Evolutionary conservation across 2,888 invertebrate species (phyloP), one percentile per base, ranked within the genome.

Genomic region (Pseudanteris insignis): DNA sequence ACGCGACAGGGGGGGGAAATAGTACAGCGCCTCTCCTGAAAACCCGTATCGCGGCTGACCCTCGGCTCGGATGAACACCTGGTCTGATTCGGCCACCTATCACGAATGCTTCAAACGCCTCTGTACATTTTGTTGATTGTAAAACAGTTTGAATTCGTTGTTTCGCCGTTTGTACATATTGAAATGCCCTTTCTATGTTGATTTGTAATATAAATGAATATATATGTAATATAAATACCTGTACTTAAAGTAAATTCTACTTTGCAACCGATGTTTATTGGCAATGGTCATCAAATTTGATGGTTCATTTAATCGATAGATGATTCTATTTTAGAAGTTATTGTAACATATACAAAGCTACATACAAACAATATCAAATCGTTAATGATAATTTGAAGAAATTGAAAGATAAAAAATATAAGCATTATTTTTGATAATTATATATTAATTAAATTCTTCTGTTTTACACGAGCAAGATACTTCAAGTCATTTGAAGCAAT

Each of bases 211-310:
- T 30, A 43, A 30, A 21, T 29, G 9, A 14, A 12, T 30, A 41
- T 18, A 18, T 29, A 40, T 29, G 15, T 40, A 40, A 29, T 29
- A 40, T 30, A 24, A 29, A 28, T 7, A 18, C 18, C n/a, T 30
- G 48, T 48, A 48, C 48, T 48, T 48, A 48, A 38, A 48, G 48
- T 48, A 48, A 48, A 48, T 30, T 38, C 32, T 48, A 48, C 48
- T 48, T 48, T 48, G 47, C 37, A 47, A 29, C 15, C 15, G 15
- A 18, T 5, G 9, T 29, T 13, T 8, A 40, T 29, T 33, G 18
- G 43, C 9, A 9, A 24, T 8, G 13, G 43, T 25, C 25, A 43
- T 43, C 43, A 32, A 33, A 43, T 4, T 6, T 8, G 43, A 32
- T 43, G 32, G 14, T 12, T 13, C 7, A n/a, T n/a, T n/a, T n/a